Percentiles rank a stretch among this genome's conserved stretches.
These are phyloP conservation scores for Leptodactylus fallax DNA, from an alignment of 2,797 vertebrate species.

Conservation along the genomic window DNA sequence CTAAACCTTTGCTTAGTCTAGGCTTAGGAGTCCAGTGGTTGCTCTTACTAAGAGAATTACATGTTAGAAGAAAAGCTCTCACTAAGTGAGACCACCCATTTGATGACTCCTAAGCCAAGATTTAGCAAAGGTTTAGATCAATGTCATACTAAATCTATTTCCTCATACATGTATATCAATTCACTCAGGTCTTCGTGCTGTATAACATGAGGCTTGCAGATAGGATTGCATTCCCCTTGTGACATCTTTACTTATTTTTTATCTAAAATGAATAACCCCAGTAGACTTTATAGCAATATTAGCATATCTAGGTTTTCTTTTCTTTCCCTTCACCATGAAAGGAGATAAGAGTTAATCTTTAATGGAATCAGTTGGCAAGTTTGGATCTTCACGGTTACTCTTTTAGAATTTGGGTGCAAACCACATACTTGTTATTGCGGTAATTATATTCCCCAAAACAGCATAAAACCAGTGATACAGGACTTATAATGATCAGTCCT, in stretches of 20 bases:
- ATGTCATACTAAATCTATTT: not conserved
- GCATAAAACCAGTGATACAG: not conserved
- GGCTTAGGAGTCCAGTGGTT: no score
- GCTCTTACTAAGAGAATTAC: no score
- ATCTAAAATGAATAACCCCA: not conserved
- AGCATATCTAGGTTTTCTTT: not conserved
- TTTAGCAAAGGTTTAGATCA: not conserved
- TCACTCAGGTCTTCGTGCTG: no score
- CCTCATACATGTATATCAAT: no score
- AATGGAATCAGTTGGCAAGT: slow-evolving; percentile 12
- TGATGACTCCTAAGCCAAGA: no score
- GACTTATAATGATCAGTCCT: not conserved
- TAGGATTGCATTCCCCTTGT: no score
- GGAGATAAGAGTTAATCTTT: not conserved
- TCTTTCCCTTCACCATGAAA: not conserved
- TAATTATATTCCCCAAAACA: not conserved
- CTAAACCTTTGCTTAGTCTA: no score
- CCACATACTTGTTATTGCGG: not conserved
- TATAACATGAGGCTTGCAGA: no score
- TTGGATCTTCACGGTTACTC: not conserved
- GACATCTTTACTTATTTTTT: not conserved
- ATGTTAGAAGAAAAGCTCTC: no score
- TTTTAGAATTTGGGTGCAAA: not conserved
- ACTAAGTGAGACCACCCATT: no score
- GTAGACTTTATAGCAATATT: not conserved